Base-by-base conservation (phyloP, 2,797 vertebrate species). In the Myotis myotis region DNA sequence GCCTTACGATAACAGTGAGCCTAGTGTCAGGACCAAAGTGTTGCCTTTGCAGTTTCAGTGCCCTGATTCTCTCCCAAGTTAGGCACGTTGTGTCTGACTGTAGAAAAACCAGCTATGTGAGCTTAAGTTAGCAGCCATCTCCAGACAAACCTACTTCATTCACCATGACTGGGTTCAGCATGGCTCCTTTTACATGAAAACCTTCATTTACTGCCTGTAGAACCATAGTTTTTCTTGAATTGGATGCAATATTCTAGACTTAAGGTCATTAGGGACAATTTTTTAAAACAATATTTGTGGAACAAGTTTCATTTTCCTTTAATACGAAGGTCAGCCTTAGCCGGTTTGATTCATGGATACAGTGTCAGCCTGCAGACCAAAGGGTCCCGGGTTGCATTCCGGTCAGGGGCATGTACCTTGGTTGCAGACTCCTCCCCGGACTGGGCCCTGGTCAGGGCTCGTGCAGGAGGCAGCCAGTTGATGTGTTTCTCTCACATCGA, bases 301-400 rank as follows among this genome's bases (percentile, higher is more conserved):
- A 71, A 25, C 23, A 57, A n/a, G 38, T 64, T 66, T 93, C 49
- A n/a, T 82, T 88, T 90, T 79, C 51, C 38, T 93, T 88, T 88
- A 74, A 90, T 68, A 82, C n/a, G 33, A 70, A 74, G 74, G 57
- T 87, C 36, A 74, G 2, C 5, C 25, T 62, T 15, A 62, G 60
- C 60, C 10, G 5, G 60, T 62, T 62, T 30, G 28, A 30, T 28
- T 62, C 28, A 30, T 62, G 28, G 60, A 62, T 62, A 30, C 25
- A 62, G 60, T 30, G 60, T 62, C 60, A 30, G 60, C 25, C 60
- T 62, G 60, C 60, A 62, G 60, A 60, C 28, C 60, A 62, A 62
- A 62, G 60, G 12, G 12, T 30, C 25, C 60, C 12, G 2, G 25
- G 28, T 62, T 62, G 12, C 28, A 30, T 62, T 62, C 60, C 15